phyloP scores from a whole-genome alignment of 2,113 vertebrate species.

The Barbus barbus region DNA sequence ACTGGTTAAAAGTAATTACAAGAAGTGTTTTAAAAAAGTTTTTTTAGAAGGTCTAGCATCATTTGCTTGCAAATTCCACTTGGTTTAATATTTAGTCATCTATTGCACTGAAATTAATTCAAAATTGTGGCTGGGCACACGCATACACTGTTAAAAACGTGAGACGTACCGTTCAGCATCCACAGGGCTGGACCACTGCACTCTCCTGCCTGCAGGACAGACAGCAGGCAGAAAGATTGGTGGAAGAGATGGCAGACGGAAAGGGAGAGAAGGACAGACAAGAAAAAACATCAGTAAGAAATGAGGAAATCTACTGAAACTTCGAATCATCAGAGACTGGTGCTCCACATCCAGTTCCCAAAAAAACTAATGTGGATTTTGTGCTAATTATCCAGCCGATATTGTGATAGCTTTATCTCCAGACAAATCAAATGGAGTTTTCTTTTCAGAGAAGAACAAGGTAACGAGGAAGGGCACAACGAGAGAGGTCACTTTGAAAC shows the following conservation, averaged over 20 bases:
- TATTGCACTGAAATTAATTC: not conserved
- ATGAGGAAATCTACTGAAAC: slow-evolving; percentile 26
- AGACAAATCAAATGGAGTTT: slow-evolving; percentile 47
- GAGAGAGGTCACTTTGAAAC: slow-evolving; percentile 69
- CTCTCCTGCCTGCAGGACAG: slow-evolving; percentile 62
- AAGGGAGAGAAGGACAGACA: not conserved
- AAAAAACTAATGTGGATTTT: slow-evolving; percentile 35
- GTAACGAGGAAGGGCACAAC: not conserved
- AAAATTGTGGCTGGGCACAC: not conserved
- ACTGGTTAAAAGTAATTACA: not conserved
- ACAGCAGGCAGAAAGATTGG: slow-evolving; percentile 44
- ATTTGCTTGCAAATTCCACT: not conserved
- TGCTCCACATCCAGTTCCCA: slow-evolving; percentile 42
- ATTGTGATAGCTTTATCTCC: slow-evolving; percentile 48
- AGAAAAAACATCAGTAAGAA: slow-evolving; percentile 24
- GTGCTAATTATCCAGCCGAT: slow-evolving; percentile 54
- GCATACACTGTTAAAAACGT: not conserved
- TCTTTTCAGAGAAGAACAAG: slow-evolving; percentile 26
- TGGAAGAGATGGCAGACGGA: slow-evolving; percentile 10
- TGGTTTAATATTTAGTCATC: slow-evolving; percentile 1
- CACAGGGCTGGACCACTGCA: slow-evolving; percentile 66
- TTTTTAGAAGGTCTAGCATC: not conserved
- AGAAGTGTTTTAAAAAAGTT: not conserved
- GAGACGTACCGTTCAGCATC: slow-evolving; percentile 65
- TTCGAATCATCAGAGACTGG: slow-evolving; percentile 26